These are phyloP conservation scores for Drosophila atripex DNA, from an alignment of 2,888 invertebrate species.

Conservation along the genomic window DNA sequence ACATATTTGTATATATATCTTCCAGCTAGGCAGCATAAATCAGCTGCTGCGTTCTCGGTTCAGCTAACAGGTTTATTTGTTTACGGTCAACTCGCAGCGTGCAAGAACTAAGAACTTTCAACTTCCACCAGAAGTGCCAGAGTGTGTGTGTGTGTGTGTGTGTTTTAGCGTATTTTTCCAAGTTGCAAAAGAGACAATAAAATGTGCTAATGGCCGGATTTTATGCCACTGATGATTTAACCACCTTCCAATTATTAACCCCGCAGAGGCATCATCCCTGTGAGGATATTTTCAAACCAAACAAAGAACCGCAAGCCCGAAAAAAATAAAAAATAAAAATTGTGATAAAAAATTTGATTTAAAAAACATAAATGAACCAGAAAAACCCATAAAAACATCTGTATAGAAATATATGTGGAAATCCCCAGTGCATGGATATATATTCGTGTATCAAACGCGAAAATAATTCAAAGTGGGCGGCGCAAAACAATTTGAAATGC, in stretches of 20 bases:
- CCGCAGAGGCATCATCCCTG: conserved; percentile 24
- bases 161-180: conserved; percentile 3
- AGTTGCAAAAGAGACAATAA: conserved; percentile 23
- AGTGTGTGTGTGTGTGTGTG: conserved; percentile 14
- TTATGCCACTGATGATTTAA: conserved; percentile 21
- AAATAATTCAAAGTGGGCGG: conserved; percentile 56
- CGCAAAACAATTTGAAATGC: conserved; percentile 52
- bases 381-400: conserved; percentile 22
- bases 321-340: conserved; percentile 21
- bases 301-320: conserved; percentile 17
- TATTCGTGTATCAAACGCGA: conserved; percentile 21
- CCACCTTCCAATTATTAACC: neutral
- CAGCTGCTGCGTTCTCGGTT: conserved; percentile 51
- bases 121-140: conserved; percentile 12
- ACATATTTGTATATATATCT: conserved; percentile 32
- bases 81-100: conserved; percentile 53
- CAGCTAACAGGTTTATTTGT: conserved; percentile 73
- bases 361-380: conserved; percentile 29
- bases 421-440: conserved; percentile 20
- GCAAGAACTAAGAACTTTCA: conserved; percentile 44
- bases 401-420: conserved; percentile 5
- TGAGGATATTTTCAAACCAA: conserved; percentile 17
- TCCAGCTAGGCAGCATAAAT: conserved; percentile 43
- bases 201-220: conserved; percentile 31
- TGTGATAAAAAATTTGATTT: conserved; percentile 47